Evolutionary conservation across 2,888 invertebrate genomes (phyloP).

Genomic region (Anticlea derivata): DNA sequence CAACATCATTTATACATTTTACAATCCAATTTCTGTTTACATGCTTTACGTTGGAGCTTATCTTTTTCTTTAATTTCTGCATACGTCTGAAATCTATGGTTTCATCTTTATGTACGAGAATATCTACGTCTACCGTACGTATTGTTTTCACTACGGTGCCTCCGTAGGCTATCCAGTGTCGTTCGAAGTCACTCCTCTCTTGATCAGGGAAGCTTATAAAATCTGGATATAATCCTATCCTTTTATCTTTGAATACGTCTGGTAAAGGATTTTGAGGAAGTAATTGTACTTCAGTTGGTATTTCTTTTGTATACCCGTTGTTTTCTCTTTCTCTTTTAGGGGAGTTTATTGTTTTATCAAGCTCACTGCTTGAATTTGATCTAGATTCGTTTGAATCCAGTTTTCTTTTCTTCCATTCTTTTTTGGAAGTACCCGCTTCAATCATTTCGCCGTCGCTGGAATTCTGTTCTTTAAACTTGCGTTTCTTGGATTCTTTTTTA

Average conservation of each 20-base stretch:
- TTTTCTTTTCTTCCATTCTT: constrained; percentile 17
- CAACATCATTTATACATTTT: constrained; percentile 64
- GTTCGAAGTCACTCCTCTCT: constrained; percentile 65
- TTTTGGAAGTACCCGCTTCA: constrained; percentile 8
- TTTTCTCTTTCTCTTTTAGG: constrained; percentile 3
- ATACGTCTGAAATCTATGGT: constrained; percentile 55
- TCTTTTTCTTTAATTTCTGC: no score
- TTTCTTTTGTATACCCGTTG: background rate
- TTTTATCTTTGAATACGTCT: constrained; percentile 61
- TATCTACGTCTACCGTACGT: constrained; percentile 61
- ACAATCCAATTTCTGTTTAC: constrained; percentile 69
- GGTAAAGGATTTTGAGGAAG: constrained; percentile 65
- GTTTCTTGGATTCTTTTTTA: constrained; percentile 27
- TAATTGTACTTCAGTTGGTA: constrained; percentile 39
- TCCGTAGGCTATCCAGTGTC: constrained; percentile 87
- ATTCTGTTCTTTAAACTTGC: constrained; percentile 21
- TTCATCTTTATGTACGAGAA: constrained; percentile 60
- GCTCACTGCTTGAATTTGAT: constrained; percentile 7
- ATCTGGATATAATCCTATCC: constrained; percentile 74
- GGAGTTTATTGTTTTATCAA: background rate
- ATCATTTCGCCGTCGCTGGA: constrained; percentile 14
- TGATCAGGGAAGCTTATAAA: constrained; percentile 69
- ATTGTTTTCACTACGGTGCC: constrained; percentile 74
- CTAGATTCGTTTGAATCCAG: background rate
- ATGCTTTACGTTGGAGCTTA: constrained; percentile 65